A percentile compares a stretch with the other conserved stretches of the same genome.
phyloP scores from a whole-genome alignment of 2,113 vertebrate species.

The Mohoua ochrocephala region DNA sequence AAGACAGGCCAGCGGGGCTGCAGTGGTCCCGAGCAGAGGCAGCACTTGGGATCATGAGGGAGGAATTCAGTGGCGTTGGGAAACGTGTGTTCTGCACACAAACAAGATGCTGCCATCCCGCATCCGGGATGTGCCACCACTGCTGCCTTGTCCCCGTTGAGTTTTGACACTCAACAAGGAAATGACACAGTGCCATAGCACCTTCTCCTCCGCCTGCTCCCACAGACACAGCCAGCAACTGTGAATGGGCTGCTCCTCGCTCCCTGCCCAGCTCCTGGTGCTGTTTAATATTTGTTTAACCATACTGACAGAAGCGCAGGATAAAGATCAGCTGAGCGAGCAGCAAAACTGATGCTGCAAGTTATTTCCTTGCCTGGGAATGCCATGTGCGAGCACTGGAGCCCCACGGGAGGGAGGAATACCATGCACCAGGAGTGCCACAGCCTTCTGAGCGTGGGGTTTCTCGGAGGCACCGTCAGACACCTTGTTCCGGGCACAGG shows the following conservation, averaged over 20 bases:
- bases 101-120: background rate
- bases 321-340: background rate
- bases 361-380: background rate
- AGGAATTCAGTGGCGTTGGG: background rate
- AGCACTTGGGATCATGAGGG: background rate
- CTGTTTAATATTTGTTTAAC: background rate
- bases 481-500: background rate
- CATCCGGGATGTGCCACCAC: background rate
- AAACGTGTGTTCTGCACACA: background rate
- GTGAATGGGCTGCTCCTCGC: background rate
- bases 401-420: background rate
- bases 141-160: background rate
- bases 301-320: background rate
- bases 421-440: background rate
- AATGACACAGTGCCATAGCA: background rate
- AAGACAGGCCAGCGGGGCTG: background rate
- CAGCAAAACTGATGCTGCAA: background rate
- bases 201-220: background rate
- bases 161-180: background rate
- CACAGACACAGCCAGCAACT: background rate
- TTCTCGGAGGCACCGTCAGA: background rate
- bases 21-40: background rate
- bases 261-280: background rate
- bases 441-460: rapidly evolving
- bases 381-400: rapidly evolving